Base-by-base conservation (phyloP, 2,888 invertebrate genomes). In the Steinernema scapterisci region DNA sequence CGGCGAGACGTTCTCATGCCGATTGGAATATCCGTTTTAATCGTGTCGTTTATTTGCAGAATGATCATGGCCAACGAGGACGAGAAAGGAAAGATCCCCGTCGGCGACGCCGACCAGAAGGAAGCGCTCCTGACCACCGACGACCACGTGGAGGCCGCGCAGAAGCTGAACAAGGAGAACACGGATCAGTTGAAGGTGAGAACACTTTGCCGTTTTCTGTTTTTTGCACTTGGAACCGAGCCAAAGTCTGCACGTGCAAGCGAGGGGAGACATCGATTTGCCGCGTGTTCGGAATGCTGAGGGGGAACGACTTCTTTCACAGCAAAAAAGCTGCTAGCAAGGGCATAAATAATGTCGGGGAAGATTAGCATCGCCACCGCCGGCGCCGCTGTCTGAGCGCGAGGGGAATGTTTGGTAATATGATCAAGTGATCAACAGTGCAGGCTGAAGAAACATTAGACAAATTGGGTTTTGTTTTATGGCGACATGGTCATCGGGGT, bases 21-120 rank as follows among this genome's bases (percentile, higher is more conserved):
- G 3, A 38, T n/a, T n/a, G n/a, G n/a, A n/a, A n/a, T n/a, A n/a
- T n/a, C n/a, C n/a, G n/a, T n/a, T n/a, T 38, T 38, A 9, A 38
- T 9, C 38, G 38, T 38, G 38, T 6, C 38, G 38, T 9, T 9
- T 38, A 38, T 48, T 63, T 63, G 13, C 63, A 63, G 63, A 38
- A 63, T 63, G 63, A 63, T 63, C 31, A 63, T 63, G 63, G 63
- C 63, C 11, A 63, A 63, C 63, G 63, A 63, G 38, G 31, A 27
- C 5, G 63, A 63, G 31, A 63, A 63, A 31, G 63, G 63, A 31
- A 63, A 63, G 16, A 25, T 63, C 5, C 63, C 63, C 2, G 63
- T 19, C 3, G 27, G 63, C 63, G 63, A 63, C 1, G 9, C 31
- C 31, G 63, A 63, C 7, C 63, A 63, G 31, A 63, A 63, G 63